Conservation (phyloP, 2,888 invertebrate genomes). For the Lasioglossum oenotherae region DNA sequence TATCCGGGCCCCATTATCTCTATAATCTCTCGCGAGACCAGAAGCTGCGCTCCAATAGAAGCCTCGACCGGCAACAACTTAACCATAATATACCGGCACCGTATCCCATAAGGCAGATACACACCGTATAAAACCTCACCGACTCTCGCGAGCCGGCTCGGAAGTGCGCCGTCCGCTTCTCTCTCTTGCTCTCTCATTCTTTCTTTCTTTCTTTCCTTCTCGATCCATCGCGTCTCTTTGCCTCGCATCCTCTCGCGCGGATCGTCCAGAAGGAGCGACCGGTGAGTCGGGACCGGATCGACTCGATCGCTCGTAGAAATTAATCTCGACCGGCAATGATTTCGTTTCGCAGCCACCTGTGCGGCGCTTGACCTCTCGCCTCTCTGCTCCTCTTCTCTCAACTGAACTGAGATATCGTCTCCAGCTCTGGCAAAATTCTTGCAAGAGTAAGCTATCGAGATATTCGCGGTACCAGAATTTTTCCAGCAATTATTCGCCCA, state of each 20-base stretch:
- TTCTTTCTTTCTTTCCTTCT: not conserved
- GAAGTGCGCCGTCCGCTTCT: conserved; percentile 30
- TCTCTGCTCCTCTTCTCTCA: not conserved
- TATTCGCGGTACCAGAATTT: not conserved
- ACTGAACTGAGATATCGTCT: not conserved
- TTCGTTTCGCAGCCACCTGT: conserved; percentile 19
- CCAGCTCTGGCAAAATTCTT: not conserved
- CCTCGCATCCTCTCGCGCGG: conserved; percentile 1
- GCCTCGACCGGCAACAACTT: conserved; percentile 74
- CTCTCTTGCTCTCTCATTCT: not conserved
- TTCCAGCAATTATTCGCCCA: not conserved
- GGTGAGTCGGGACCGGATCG: conserved; percentile 1
- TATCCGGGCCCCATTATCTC: conserved; percentile 73
- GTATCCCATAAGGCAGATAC: conserved; percentile 72
- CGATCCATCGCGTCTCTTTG: not conserved
- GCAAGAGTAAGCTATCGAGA: no score
- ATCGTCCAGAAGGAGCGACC: conserved; percentile 11
- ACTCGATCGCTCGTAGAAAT: conserved; percentile 21
- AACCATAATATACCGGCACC: conserved; percentile 74
- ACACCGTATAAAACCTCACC: conserved; percentile 60
- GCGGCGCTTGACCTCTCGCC: not conserved
- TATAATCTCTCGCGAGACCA: conserved; percentile 74
- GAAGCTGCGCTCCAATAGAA: conserved; percentile 72
- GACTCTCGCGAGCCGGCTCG: conserved; percentile 38
- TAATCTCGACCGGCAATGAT: conserved; percentile 28